Percentiles rank a stretch among this genome's conserved stretches.
Conservation (phyloP, 2,113 vertebrate species). For the Meles meles region DNA sequence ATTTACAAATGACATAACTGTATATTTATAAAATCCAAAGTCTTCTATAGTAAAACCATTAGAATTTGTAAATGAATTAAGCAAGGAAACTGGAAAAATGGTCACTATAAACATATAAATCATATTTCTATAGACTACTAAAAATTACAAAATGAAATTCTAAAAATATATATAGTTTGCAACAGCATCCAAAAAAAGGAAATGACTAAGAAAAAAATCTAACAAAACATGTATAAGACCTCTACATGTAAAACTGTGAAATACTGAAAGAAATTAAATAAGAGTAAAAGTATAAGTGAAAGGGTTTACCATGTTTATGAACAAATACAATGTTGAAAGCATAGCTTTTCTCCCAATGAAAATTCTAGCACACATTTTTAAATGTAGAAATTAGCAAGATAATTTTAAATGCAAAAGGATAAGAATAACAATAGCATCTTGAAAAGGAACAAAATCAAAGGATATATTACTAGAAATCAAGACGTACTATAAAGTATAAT, state of each 20-base stretch:
- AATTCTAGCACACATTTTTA: slow-evolving; percentile 46
- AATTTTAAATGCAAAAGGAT: slow-evolving; percentile 41
- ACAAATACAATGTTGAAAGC: slow-evolving; percentile 21
- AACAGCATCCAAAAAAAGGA: not conserved
- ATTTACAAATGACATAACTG: not conserved
- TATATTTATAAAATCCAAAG: not conserved
- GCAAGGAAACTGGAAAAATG: not conserved
- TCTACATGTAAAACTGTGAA: not conserved
- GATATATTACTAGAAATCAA: not conserved
- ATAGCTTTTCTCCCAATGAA: not conserved
- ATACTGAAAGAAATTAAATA: not conserved
- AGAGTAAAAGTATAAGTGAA: not conserved
- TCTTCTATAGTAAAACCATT: not conserved
- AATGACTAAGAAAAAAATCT: not conserved
- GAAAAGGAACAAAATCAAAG: slow-evolving; percentile 27
- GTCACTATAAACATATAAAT: not conserved
- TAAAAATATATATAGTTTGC: not conserved
- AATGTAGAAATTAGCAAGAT: slow-evolving; percentile 19
- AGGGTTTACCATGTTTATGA: not conserved
- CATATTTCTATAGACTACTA: not conserved
- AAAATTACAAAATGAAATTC: not conserved
- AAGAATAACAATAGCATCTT: slow-evolving; percentile 26
- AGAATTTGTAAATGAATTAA: not conserved
- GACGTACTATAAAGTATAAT: not conserved
- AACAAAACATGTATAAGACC: not conserved